A percentile compares a stretch with the other conserved stretches of the same genome.
Evolutionary conservation across 2,888 invertebrate species (phyloP).

Genomic region (Serrognathus titanus): DNA sequence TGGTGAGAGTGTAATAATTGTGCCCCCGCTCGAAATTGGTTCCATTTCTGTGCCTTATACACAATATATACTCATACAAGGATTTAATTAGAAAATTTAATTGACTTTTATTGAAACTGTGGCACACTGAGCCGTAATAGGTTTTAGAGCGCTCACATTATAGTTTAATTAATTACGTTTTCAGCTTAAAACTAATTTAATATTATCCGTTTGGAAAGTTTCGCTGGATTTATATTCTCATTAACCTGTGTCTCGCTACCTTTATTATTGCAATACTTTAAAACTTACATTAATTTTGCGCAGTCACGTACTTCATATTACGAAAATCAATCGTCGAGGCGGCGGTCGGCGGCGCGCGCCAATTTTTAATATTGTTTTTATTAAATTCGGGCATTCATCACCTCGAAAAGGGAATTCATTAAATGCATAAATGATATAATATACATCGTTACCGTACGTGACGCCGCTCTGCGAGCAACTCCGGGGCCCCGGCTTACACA

Average conservation of each 20-base stretch:
- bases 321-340: constrained; percentile 16
- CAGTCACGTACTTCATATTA: constrained; percentile 22
- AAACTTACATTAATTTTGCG: constrained; percentile 18
- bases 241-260: constrained; percentile 8
- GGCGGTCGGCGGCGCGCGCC: constrained; percentile 6
- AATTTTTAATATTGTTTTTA: constrained; percentile 22
- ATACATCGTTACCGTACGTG: constrained; percentile 33
- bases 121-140: constrained; percentile 41
- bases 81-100: constrained; percentile 49
- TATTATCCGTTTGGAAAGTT: constrained; percentile 31
- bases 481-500: constrained; percentile 31
- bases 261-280: constrained; percentile 3
- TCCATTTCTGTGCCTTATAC: constrained; percentile 40
- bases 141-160: constrained; percentile 42
- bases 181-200: constrained; percentile 40
- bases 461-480: constrained; percentile 22
- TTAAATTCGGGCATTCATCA: constrained; percentile 20
- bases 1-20: constrained; percentile 51
- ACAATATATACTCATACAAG: constrained; percentile 35
- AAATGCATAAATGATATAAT: constrained; percentile 31
- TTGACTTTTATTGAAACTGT: constrained; percentile 48
- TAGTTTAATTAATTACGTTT: constrained; percentile 43
- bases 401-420: constrained; percentile 28
- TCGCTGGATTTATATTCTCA: constrained; percentile 16
- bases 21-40: constrained; percentile 40